These are phyloP conservation scores for Drosophila histrio DNA, from an alignment of 2,888 invertebrate species.

Conservation along the genomic window DNA sequence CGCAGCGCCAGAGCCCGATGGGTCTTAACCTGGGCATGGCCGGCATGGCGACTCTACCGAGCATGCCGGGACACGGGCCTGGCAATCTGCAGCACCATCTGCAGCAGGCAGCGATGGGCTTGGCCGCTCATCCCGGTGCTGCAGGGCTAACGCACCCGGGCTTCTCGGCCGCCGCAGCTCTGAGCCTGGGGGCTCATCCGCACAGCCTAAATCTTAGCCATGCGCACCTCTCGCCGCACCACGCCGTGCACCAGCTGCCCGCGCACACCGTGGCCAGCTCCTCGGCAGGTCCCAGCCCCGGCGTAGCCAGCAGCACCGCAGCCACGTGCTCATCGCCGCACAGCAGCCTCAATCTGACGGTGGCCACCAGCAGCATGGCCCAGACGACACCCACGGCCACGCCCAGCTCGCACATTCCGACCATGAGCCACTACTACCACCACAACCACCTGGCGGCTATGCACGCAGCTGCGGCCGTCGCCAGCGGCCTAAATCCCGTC, in stretches of 20 bases:
- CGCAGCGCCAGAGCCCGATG: constrained; percentile 83
- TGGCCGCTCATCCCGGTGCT: constrained; percentile 76
- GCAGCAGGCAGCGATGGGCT: constrained; percentile 80
- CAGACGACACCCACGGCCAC: constrained; percentile 66
- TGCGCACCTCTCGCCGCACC: constrained; percentile 82
- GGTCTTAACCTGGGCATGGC: constrained; percentile 82
- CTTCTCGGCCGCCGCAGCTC: constrained; percentile 80
- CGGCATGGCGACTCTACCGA: constrained; percentile 77
- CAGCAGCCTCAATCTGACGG: constrained; percentile 76
- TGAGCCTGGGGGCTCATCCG: constrained; percentile 81
- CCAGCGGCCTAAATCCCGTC: constrained; percentile 73
- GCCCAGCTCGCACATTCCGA: constrained; percentile 81
- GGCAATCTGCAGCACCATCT: constrained; percentile 82
- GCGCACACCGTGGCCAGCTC: constrained; percentile 73
- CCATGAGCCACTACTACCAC: constrained; percentile 81
- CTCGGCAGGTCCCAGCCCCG: constrained; percentile 49
- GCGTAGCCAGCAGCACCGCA: constrained; percentile 42
- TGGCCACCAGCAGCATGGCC: constrained; percentile 69
- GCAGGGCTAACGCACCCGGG: constrained; percentile 81
- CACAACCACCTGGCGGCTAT: constrained; percentile 79
- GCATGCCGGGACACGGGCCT: constrained; percentile 78
- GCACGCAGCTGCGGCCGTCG: constrained; percentile 76
- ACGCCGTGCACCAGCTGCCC: constrained; percentile 81
- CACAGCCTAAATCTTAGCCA: constrained; percentile 81
- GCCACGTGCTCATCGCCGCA: constrained; percentile 76